phyloP scores from a whole-genome alignment of 2,888 invertebrate species.

The Acrobasis suavella region DNA sequence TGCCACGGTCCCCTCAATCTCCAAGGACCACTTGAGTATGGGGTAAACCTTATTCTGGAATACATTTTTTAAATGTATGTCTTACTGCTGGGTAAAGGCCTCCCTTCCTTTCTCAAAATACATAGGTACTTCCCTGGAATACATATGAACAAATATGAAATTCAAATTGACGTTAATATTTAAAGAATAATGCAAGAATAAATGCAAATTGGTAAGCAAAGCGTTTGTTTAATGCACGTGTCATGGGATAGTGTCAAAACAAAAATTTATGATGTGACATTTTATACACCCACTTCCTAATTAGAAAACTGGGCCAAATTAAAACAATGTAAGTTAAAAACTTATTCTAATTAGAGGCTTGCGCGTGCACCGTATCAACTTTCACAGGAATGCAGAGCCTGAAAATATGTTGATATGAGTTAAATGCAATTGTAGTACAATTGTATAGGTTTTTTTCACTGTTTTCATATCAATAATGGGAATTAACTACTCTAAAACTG shows the following conservation, averaged over 20 bases:
- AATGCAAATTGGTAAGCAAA: neutral
- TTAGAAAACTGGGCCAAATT: constrained; percentile 12
- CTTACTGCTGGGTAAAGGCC: no score
- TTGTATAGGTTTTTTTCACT: neutral
- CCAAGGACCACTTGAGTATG: no score
- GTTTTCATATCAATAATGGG: neutral
- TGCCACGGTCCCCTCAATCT: no score
- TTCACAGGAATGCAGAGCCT: constrained; percentile 11
- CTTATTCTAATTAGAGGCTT: neutral
- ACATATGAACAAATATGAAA: neutral
- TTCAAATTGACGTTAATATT: neutral
- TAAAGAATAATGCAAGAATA: neutral
- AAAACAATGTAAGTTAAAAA: constrained; percentile 1
- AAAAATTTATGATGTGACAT: constrained; percentile 5
- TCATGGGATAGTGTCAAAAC: constrained; percentile 13
- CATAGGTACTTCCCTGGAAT: no score
- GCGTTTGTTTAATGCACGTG: neutral
- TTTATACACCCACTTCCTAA: neutral
- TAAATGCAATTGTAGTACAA: constrained; percentile 1
- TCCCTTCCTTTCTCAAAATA: no score
- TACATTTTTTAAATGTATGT: no score
- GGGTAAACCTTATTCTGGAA: no score
- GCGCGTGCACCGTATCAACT: constrained; percentile 14
- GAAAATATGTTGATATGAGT: constrained; percentile 9
- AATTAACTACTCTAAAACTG: no score